Percentiles rank a stretch among this genome's conserved stretches.
phyloP scores from a whole-genome alignment of 1,140 invertebrate species.

The Nymphalis io region DNA sequence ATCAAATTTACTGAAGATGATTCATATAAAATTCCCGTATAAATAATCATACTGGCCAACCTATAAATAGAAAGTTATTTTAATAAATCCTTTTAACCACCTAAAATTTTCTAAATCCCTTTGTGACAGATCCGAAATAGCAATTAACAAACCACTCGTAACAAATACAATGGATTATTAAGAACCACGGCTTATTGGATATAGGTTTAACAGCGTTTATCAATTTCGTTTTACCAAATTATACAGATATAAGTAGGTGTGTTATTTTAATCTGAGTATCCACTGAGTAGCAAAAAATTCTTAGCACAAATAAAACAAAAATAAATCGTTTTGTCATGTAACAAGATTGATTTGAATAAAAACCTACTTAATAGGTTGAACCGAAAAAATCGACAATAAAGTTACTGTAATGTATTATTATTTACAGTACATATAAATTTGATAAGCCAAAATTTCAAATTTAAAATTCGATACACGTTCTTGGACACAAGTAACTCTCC shows the following conservation, averaged over 20 bases:
- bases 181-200: conserved; percentile 19
- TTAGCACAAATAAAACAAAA: not conserved
- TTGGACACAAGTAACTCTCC: too few species aligned
- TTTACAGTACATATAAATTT: too few species aligned
- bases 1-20: too few species aligned
- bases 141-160: conserved; percentile 16
- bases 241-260: not conserved
- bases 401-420: too few species aligned
- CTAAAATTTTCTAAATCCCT: conserved; percentile 6
- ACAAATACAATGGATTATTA: conserved; percentile 23
- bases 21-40: too few species aligned
- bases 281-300: not conserved
- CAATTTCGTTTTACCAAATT: conserved; percentile 43
- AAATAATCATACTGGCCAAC: too few species aligned
- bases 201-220: conserved; percentile 46
- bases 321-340: too few species aligned
- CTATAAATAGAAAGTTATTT: not conserved
- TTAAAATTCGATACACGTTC: too few species aligned
- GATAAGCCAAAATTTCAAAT: too few species aligned
- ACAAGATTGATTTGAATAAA: too few species aligned
- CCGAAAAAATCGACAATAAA: too few species aligned
- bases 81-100: conserved; percentile 1
- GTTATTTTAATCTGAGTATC: not conserved
- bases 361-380: too few species aligned
- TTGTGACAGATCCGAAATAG: not conserved